A percentile compares a stretch with the other conserved stretches of the same genome.
These are phyloP conservation scores for Troglohyphantes excavatus DNA, from an alignment of 2,888 invertebrate species.

Conservation along the genomic window DNA sequence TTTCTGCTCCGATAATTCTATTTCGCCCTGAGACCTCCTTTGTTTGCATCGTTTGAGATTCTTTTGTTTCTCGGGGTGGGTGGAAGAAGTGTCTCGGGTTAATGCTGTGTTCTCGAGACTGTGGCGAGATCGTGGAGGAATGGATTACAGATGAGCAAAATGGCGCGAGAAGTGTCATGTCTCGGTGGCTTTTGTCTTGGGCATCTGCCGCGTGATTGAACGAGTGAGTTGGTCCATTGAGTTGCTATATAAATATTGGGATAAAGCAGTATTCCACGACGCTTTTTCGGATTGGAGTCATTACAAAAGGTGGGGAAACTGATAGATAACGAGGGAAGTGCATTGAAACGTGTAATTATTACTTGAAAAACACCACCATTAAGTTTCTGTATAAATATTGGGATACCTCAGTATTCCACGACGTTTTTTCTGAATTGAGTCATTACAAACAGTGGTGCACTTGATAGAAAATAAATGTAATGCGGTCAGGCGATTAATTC, in stretches of 20 bases:
- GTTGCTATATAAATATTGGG: neutral
- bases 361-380: too few relatives aligned
- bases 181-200: conserved; percentile 19
- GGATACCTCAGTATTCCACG: too few relatives aligned
- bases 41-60: conserved; percentile 39
- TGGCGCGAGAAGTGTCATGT: conserved; percentile 8
- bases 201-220: neutral
- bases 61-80: conserved; percentile 28
- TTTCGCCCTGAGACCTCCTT: conserved; percentile 39
- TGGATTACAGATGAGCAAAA: conserved; percentile 51
- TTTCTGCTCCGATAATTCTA: conserved; percentile 56
- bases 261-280: neutral
- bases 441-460: too few relatives aligned
- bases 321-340: too few relatives aligned
- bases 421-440: too few relatives aligned
- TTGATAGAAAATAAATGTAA: too few relatives aligned
- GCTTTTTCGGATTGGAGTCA: neutral
- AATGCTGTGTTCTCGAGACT: neutral
- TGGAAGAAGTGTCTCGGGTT: conserved; percentile 3
- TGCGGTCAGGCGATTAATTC: too few relatives aligned
- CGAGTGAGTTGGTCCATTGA: neutral
- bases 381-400: too few relatives aligned
- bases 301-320: too few relatives aligned
- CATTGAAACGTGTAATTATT: too few relatives aligned
- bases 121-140: conserved; percentile 10